Percentiles rank a stretch among this genome's conserved stretches.
These are phyloP conservation scores for Pissodes strobi DNA, from an alignment of 1,140 invertebrate species.

Conservation along the genomic window DNA sequence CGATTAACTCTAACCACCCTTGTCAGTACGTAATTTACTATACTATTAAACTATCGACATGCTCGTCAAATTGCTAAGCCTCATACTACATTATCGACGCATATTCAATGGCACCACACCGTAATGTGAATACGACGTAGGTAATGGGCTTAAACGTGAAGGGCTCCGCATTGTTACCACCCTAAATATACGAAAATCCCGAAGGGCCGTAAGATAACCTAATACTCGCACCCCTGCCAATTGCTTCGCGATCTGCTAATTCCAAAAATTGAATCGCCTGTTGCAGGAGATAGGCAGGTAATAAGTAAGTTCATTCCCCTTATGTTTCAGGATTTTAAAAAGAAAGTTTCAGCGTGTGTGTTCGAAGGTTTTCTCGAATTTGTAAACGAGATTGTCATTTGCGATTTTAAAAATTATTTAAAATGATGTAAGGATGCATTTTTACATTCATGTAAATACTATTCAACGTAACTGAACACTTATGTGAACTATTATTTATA, in stretches of 20 bases:
- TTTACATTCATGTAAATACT: too few relatives aligned
- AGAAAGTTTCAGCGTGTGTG: too few relatives aligned
- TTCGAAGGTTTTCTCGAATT: too few relatives aligned
- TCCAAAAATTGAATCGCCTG: slow-evolving; percentile 31
- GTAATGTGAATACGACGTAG: slow-evolving; percentile 28
- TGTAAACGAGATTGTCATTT: too few relatives aligned
- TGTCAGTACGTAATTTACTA: slow-evolving; percentile 26
- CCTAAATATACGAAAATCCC: slow-evolving; percentile 22
- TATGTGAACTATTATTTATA: too few relatives aligned
- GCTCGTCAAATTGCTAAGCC: slow-evolving; percentile 22
- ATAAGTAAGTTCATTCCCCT: too few relatives aligned
- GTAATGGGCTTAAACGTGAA: slow-evolving; percentile 32
- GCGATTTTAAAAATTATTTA: too few relatives aligned
- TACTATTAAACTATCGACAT: slow-evolving; percentile 30
- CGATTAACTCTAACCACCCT: slow-evolving; percentile 23
- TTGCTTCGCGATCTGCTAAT: slow-evolving; percentile 35
- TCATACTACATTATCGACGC: slow-evolving; percentile 16
- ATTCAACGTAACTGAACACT: too few relatives aligned
- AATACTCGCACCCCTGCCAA: slow-evolving; percentile 20
- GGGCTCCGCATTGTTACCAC: slow-evolving; percentile 26
- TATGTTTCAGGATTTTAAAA: too few relatives aligned
- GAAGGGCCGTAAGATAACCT: slow-evolving; percentile 30
- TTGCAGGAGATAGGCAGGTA: slow-evolving; percentile 18
- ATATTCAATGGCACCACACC: slow-evolving; percentile 19
- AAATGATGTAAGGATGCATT: too few relatives aligned